phyloP scores from a whole-genome alignment of 2,797 vertebrate species.

The Danio choprae region DNA sequence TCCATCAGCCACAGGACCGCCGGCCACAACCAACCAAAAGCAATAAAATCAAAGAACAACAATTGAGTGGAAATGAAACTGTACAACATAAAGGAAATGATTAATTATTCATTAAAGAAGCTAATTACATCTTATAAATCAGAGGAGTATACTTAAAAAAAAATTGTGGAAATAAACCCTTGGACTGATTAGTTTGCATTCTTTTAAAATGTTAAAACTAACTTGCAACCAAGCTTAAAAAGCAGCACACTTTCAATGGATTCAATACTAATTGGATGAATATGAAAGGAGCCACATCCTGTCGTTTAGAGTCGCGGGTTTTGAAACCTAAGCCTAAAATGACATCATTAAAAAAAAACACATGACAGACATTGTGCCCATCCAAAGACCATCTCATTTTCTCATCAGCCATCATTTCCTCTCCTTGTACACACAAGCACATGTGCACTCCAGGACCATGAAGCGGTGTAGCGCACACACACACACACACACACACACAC shows the following conservation, averaged over 20 bases:
- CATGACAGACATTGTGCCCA: slow-evolving; percentile 24
- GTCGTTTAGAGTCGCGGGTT: slow-evolving; percentile 35
- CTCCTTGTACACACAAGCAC: slow-evolving; percentile 16
- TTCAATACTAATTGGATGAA: slow-evolving; percentile 47
- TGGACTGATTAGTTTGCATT: slow-evolving; percentile 42
- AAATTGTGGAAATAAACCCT: slow-evolving; percentile 18
- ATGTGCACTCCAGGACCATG: slow-evolving; percentile 39
- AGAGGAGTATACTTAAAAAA: background rate
- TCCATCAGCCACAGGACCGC: slow-evolving; percentile 21
- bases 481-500: slow-evolving; percentile 1
- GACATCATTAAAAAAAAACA: slow-evolving; percentile 39
- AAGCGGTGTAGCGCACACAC: slow-evolving; percentile 24
- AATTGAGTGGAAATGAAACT: background rate
- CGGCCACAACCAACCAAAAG: background rate
- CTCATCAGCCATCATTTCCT: slow-evolving; percentile 39
- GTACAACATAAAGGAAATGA: background rate
- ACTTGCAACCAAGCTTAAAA: slow-evolving; percentile 36
- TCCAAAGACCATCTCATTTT: slow-evolving; percentile 24
- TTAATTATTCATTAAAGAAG: slow-evolving; percentile 1
- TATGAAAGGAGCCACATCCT: slow-evolving; percentile 62
- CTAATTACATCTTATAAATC: background rate
- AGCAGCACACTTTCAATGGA: slow-evolving; percentile 1
- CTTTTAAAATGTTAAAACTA: slow-evolving; percentile 34
- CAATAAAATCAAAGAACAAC: slow-evolving; percentile 4
- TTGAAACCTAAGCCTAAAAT: slow-evolving; percentile 29